Base-by-base conservation (phyloP, 2,797 vertebrate genomes). In the Ctenosaura bakeri region DNA sequence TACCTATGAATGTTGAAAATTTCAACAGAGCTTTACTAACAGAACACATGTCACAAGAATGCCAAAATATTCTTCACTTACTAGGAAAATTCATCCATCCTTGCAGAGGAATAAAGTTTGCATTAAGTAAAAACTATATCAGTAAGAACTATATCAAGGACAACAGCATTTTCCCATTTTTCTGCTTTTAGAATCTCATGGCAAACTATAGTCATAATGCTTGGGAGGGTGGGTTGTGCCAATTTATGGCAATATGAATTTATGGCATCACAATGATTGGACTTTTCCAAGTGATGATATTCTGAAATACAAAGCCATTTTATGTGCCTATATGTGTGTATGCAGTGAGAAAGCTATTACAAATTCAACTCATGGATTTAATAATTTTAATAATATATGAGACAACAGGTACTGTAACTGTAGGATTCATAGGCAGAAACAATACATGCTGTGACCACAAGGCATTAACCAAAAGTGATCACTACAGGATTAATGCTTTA, bases 221-320 rank as follows among this genome's bases (percentile, higher is more conserved):
- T 64, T 1, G 66, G 9, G 4, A 76, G 29, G 16, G 13, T 81
- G 71, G 35, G 42, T 80, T 92, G 12, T 87, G 42, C 32, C 79
- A 86, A 10, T 79, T 79, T 2, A 71, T 42, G 82, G 6, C 54
- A 78, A 69, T 87, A 24, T 77, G 52, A 1, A 12, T 52, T 52
- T 52, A 52, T 52, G 52, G 12, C 32, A n/a, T 69, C 56, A 13
- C n/a, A 85, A 80, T 14, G 4, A 86, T 38, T 0, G 71, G 13
- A 62, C 84, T 79, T 88, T 80, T 26, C 80, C 77, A 38, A 82
- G 56, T 46, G 22, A 46, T 66, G 87, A 35, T 87, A 76, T 90
- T 76, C n/a, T n/a, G 88, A 90, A 88, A 89, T 64, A 59, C 26
- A 79, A 91, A 90, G 42, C 46, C 29, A 50, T 42, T 52, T 38